A percentile compares a stretch with the other conserved stretches of the same genome.
phyloP scores from a whole-genome alignment of 2,888 invertebrate genomes.

The Anthoptus insignis region DNA sequence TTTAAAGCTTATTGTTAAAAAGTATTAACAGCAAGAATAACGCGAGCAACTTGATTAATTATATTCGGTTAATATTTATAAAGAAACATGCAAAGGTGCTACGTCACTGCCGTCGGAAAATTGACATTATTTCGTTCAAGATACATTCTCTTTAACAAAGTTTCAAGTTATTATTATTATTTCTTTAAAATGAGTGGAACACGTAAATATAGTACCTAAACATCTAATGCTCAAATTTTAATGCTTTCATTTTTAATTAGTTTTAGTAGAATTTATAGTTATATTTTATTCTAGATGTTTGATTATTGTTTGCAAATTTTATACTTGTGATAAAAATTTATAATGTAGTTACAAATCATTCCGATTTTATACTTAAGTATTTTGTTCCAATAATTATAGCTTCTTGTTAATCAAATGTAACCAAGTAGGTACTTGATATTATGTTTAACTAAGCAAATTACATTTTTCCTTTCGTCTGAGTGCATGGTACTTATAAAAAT shows the following conservation, averaged over 20 bases:
- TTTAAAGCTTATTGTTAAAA: neutral
- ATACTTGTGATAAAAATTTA: conserved; percentile 62
- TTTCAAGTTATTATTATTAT: conserved; percentile 72
- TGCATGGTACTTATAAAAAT: conserved; percentile 57
- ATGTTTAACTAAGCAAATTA: conserved; percentile 51
- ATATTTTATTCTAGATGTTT: conserved; percentile 60
- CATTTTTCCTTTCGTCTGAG: conserved; percentile 61
- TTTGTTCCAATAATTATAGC: conserved; percentile 59
- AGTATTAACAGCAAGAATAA: neutral
- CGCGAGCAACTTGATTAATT: neutral
- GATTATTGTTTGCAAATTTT: conserved; percentile 69
- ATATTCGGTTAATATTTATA: no score
- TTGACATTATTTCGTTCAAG: conserved; percentile 8
- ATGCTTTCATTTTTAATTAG: conserved; percentile 71
- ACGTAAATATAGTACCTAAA: conserved; percentile 48
- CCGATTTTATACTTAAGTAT: conserved; percentile 50
- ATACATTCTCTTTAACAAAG: conserved; percentile 40
- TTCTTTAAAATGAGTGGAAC: conserved; percentile 75
- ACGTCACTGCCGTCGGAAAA: conserved; percentile 27
- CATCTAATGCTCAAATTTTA: conserved; percentile 82
- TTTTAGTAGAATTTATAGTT: conserved; percentile 63
- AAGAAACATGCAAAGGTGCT: conserved; percentile 45
- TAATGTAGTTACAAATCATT: conserved; percentile 65
- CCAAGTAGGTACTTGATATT: conserved; percentile 48
- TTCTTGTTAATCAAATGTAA: conserved; percentile 57